These are phyloP conservation scores for Leptarthrus brevirostris DNA, from an alignment of 2,888 invertebrate species.

Conservation along the genomic window DNA sequence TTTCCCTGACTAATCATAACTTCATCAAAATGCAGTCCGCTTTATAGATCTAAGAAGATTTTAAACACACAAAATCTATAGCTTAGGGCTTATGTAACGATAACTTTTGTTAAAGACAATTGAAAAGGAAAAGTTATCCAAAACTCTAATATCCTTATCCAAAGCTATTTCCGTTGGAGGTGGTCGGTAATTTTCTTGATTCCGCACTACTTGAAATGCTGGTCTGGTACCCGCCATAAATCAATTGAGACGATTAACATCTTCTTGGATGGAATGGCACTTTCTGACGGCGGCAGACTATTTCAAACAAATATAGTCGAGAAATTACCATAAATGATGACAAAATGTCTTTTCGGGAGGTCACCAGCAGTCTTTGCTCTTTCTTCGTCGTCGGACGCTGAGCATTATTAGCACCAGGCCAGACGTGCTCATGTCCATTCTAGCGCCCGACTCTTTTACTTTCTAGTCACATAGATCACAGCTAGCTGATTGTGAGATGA, in stretches of 20 bases:
- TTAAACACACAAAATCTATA: too few species aligned
- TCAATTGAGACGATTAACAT: slow-evolving; percentile 32
- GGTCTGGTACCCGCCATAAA: slow-evolving; percentile 7
- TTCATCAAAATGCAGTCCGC: not conserved
- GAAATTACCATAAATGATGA: slow-evolving; percentile 30
- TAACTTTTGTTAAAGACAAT: not conserved
- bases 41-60: not conserved
- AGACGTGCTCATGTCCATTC: not conserved
- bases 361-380: not conserved
- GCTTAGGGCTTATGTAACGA: not conserved
- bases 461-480: slow-evolving; percentile 10
- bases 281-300: slow-evolving; percentile 4
- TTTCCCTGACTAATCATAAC: not conserved
- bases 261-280: not conserved
- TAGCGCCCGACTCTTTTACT: not conserved
- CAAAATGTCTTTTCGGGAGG: slow-evolving; percentile 22
- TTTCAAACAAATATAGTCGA: slow-evolving; percentile 9
- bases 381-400: not conserved
- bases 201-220: slow-evolving; percentile 12
- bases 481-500: not conserved
- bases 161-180: not conserved
- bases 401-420: not conserved
- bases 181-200: slow-evolving; percentile 3
- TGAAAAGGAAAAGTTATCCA: not conserved
- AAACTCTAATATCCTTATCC: not conserved